Conservation (phyloP, 2,113 vertebrate genomes). For the Lipophrys pholis region DNA sequence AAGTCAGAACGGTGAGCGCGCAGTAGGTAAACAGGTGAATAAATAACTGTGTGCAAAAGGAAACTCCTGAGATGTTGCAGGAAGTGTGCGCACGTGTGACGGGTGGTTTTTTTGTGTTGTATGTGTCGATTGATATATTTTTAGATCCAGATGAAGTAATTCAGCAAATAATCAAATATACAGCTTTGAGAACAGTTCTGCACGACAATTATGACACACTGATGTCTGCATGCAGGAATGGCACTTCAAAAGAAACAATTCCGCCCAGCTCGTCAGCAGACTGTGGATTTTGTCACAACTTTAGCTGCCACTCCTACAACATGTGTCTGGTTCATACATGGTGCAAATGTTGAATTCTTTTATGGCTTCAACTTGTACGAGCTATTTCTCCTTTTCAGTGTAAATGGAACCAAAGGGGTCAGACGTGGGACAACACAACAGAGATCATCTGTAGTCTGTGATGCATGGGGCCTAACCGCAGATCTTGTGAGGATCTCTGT, state of each 20-base stretch:
- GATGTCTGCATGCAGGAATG: constrained; percentile 20
- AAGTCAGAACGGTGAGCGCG: constrained; percentile 43
- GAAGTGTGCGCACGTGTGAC: constrained; percentile 21
- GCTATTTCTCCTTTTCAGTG: constrained; percentile 2
- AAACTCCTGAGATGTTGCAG: constrained; percentile 20
- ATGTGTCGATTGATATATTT: constrained; percentile 6
- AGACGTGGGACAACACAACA: constrained; percentile 28
- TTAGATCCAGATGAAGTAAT: background rate
- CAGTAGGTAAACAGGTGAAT: constrained; percentile 46
- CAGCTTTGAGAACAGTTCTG: background rate
- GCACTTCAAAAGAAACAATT: constrained; percentile 33
- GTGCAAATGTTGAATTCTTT: too few species aligned
- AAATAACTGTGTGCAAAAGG: constrained; percentile 25
- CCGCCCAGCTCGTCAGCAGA: constrained; percentile 53
- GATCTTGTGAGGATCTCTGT: constrained; percentile 55
- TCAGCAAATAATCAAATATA: constrained; percentile 1
- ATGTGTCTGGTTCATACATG: too few species aligned
- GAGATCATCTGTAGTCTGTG: constrained; percentile 28
- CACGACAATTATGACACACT: background rate
- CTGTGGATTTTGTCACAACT: constrained; percentile 53
- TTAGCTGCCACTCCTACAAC: constrained; percentile 19
- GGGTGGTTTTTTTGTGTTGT: constrained; percentile 17
- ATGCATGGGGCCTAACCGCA: constrained; percentile 34
- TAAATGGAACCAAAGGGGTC: constrained; percentile 8
- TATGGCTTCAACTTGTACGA: too few species aligned